Conservation (phyloP, 2,888 invertebrate genomes). For the Parnassius mnemosyne region DNA sequence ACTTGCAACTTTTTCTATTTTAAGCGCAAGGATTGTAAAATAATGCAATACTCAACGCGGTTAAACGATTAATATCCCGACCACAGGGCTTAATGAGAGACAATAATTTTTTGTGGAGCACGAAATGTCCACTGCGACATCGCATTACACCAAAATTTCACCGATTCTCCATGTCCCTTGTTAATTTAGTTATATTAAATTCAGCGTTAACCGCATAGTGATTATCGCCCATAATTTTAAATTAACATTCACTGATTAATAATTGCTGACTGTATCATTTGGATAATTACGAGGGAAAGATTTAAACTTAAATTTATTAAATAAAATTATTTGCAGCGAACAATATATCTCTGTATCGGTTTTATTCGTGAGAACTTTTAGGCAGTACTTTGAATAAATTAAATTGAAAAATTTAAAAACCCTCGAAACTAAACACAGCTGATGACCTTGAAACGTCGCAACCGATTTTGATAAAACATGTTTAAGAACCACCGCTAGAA, state of each 20-base stretch:
- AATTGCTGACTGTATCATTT: conserved; percentile 21
- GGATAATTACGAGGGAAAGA: conserved; percentile 16
- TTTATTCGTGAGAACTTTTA: too few relatives aligned
- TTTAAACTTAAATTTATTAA: conserved; percentile 1
- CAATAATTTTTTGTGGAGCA: conserved; percentile 30
- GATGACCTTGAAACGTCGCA: too few relatives aligned
- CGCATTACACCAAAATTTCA: conserved; percentile 26
- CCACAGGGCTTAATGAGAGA: conserved; percentile 37
- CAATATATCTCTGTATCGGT: too few relatives aligned
- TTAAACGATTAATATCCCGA: conserved; percentile 38
- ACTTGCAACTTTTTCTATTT: conserved; percentile 28
- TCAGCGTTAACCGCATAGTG: conserved; percentile 25
- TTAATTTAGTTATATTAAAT: conserved; percentile 32
- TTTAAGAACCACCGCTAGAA: too few relatives aligned
- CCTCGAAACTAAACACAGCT: too few relatives aligned
- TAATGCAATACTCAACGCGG: conserved; percentile 36
- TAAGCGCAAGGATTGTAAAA: conserved; percentile 32
- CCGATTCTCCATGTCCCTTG: conserved; percentile 22
- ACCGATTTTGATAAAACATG: too few relatives aligned
- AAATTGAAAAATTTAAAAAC: too few relatives aligned
- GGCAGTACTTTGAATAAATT: too few relatives aligned
- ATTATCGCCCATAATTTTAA: conserved; percentile 28
- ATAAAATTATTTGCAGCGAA: too few relatives aligned
- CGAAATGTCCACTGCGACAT: conserved; percentile 20
- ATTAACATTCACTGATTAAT: conserved; percentile 25